Evolutionary conservation across 2,113 vertebrate genomes (phyloP).

Genomic region (Microtus pennsylvanicus): DNA sequence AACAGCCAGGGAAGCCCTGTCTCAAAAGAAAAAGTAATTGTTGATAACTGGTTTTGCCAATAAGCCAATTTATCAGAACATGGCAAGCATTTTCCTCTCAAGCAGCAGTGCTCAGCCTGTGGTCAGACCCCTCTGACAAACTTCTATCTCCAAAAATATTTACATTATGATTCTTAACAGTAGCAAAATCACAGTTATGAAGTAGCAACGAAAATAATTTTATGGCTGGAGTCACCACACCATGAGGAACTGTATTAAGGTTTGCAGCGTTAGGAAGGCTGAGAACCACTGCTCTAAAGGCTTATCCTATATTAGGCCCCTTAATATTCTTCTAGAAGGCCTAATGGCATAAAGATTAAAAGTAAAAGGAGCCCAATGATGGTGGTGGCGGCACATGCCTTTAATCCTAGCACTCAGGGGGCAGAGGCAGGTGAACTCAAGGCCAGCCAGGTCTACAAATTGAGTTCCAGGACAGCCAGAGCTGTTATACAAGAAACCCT

Average conservation of each 20-base stretch:
- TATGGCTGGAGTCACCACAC: not conserved
- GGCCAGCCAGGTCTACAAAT: not conserved
- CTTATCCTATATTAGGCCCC: not conserved
- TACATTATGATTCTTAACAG: not conserved
- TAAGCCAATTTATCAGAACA: slow-evolving; percentile 23
- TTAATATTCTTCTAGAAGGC: slow-evolving; percentile 46
- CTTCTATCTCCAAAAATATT: not conserved
- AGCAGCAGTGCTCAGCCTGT: not conserved
- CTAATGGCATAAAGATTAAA: not conserved
- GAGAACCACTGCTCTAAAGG: not conserved
- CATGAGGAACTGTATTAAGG: not conserved
- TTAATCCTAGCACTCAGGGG: not conserved
- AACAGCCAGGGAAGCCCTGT: not conserved
- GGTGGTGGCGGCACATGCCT: not conserved
- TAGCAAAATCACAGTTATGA: not conserved
- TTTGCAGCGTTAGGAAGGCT: not conserved
- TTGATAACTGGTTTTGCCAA: not conserved
- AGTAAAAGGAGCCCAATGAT: not conserved
- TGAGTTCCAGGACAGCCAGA: not conserved
- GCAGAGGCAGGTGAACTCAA: not conserved
- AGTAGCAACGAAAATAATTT: not conserved
- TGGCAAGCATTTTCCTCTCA: not conserved
- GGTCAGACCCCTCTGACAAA: not conserved
- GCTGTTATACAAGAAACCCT: not conserved
- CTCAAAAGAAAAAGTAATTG: not conserved